Evolutionary conservation across 2,888 invertebrate genomes (phyloP), one percentile per base, ranked within the genome.

Genomic region (Coleophora deauratella): DNA sequence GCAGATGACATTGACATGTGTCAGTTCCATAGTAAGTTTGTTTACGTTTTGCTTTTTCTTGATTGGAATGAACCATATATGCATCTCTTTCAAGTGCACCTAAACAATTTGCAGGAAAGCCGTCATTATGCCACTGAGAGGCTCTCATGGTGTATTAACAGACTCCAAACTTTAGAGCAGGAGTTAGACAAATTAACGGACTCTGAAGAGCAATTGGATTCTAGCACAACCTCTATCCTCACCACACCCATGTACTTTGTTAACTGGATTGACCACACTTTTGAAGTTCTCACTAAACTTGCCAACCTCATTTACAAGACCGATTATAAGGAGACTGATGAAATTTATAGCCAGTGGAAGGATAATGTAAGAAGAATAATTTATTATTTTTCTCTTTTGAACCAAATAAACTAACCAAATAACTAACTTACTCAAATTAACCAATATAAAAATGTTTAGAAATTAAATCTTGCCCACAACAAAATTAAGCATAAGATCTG

Each of bases 241-340:
- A 44, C 57, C 0, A 62, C 69, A 9, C 66, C 68, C 2, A 79
- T 84, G 77, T 77, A 81, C 51, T 85, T 85, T 68, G 78, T 85
- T 4, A 81, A 82, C 51, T 85, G 85, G 85, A 81, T 85, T 48
- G 85, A 85, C 47, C 75, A 80, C 47, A 78, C 81, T 42, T 81
- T 84, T 67, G 78, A 79, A 40, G 54, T 76, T 32, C 66, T 85
- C 2, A 57, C 60, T 10, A 80, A 76, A 57, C 51, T 85, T 7
- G 60, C 77, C 0, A 52, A 57, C 42, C 52, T 67, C 38, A 62
- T 79, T 9, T 80, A 75, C 43, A 72, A 59, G 46, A 73, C 65
- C 31, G 69, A 74, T 43, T 64, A 66, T 42, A 74, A 77, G 35
- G 58, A 66, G 7, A 55, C 54, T 32, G 52, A 66, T 21, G 50